These are phyloP conservation scores for Myodes glareolus DNA, from an alignment of 2,113 vertebrate species.

Conservation along the genomic window DNA sequence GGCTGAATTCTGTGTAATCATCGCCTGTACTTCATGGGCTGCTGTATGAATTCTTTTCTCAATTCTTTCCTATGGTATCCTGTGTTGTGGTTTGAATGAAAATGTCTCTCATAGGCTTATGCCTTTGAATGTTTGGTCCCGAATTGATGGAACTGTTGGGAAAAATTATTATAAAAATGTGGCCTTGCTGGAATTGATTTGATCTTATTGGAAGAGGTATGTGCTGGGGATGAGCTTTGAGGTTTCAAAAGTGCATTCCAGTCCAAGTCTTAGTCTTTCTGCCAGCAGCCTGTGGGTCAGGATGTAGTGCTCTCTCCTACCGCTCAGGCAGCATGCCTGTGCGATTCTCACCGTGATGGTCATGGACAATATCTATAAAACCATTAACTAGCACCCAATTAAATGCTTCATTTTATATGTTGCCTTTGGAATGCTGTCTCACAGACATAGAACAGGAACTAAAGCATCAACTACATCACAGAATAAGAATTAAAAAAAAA, in stretches of 20 bases:
- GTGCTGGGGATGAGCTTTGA: not conserved
- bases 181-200: not conserved
- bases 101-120: not conserved
- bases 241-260: not conserved
- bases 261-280: not conserved
- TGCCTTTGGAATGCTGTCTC: not conserved
- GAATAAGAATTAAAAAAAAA: not conserved
- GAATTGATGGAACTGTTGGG: not conserved
- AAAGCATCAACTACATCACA: not conserved
- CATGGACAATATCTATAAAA: not conserved
- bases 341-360: not conserved
- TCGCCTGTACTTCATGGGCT: accelerated
- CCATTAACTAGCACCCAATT: too few relatives aligned
- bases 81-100: not conserved
- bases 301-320: not conserved
- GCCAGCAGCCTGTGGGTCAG: not conserved
- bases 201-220: not conserved
- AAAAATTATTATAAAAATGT: not conserved
- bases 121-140: not conserved
- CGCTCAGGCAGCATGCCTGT: not conserved
- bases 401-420: too few relatives aligned
- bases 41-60: too few relatives aligned
- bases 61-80: not conserved
- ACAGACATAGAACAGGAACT: not conserved
- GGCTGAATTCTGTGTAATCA: not conserved